Evolutionary conservation across 2,797 vertebrate species (phyloP), one percentile per base, ranked within the genome.

Genomic region (Remorina albescens): DNA sequence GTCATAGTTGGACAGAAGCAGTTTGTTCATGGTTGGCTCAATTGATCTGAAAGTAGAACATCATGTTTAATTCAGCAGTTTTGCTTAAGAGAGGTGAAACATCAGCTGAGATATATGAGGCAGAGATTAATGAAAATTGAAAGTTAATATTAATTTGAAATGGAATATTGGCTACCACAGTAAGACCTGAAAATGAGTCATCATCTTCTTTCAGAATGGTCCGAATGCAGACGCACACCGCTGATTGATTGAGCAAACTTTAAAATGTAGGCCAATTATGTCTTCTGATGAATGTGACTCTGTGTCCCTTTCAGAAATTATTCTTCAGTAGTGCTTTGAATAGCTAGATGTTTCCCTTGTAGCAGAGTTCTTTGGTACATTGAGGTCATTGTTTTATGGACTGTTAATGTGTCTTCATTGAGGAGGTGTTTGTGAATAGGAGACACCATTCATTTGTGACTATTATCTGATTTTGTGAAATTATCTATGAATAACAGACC

Each of bases 221-320:
- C 39, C 74, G 77, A 63, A 62, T 71, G 74, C 84, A 81, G 58
- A 81, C 63, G 74, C 46, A 42, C 66, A 39, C 19, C 28, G 54
- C 73, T 88, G 76, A 92, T 62, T 82, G 65, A 89, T 68, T 80
- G 69, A 59, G 8, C 86, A 75, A 93, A 85, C 83, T 89, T 90
- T 78, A 80, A 85, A 80, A 78, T 78, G 42, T 63, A 66, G 67
- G 28, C 41, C 57, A 75, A 58, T 32, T 15, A 15, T 37, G 28
- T 57, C 32, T 70, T 65, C 57, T 54, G 66, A 32, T 59, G n/a
- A 77, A 18, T 28, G 36, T 41, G n/a, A 32, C 19, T 21, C 13
- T 63, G 44, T 23, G 36, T 25, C 50, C 21, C 21, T 55, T 59
- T 16, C 13, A 70, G 23, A 57, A 3, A 28, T 0, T 26, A 1